These are phyloP conservation scores for Gnatocerus cornutus DNA, from an alignment of 2,888 invertebrate genomes.

Conservation along the genomic window DNA sequence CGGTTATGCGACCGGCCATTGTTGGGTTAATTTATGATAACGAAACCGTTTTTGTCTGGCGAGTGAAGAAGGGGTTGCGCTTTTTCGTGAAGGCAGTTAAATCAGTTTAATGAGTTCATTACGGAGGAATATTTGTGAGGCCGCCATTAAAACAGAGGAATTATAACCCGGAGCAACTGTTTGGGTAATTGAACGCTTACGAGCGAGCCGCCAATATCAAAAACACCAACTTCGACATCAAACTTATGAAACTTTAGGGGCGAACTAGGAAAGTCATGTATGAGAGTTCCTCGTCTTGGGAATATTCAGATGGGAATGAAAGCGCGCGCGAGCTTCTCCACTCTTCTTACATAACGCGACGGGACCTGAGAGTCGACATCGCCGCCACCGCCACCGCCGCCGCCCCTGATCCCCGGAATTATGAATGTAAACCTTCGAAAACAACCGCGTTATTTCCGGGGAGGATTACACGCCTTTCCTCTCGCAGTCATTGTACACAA, in stretches of 20 bases:
- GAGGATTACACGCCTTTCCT: constrained; percentile 47
- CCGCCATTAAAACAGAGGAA: constrained; percentile 53
- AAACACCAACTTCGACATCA: constrained; percentile 47
- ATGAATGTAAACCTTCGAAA: constrained; percentile 53
- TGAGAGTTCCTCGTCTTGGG: constrained; percentile 51
- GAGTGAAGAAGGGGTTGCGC: constrained; percentile 52
- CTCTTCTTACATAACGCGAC: constrained; percentile 44
- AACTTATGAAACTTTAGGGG: constrained; percentile 47
- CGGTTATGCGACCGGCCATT: constrained; percentile 30
- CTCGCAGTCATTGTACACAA: constrained; percentile 26
- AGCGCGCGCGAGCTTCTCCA: constrained; percentile 39
- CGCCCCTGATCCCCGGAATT: constrained; percentile 52
- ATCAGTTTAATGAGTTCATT: constrained; percentile 64
- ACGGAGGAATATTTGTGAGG: constrained; percentile 54
- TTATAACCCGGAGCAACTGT: constrained; percentile 55
- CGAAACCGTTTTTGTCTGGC: constrained; percentile 43
- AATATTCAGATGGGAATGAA: constrained; percentile 53
- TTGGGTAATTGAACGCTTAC: constrained; percentile 54
- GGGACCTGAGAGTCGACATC: constrained; percentile 40
- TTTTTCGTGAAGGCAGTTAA: constrained; percentile 58
- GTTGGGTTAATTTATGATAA: constrained; percentile 40
- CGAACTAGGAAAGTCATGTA: constrained; percentile 52
- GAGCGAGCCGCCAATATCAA: constrained; percentile 46
- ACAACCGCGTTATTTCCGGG: constrained; percentile 48
- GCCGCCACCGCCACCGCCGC: constrained; percentile 40